A percentile compares a stretch with the other conserved stretches of the same genome.
Evolutionary conservation across 1,140 invertebrate species (phyloP).

Genomic region (Neomicropteryx cornuta): DNA sequence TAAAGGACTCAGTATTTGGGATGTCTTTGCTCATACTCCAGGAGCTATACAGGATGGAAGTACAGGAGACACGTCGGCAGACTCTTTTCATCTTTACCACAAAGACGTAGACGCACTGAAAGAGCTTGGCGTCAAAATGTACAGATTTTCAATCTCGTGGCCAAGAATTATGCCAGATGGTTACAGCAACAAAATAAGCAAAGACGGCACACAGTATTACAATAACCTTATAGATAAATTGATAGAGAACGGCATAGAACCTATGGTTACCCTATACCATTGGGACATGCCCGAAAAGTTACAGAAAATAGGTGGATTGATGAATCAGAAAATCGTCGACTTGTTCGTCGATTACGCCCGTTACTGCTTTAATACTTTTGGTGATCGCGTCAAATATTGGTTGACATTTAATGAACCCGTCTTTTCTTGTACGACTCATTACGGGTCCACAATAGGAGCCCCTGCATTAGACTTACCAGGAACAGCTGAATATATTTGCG

Average conservation of each 20-base stretch:
- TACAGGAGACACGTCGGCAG: constrained; percentile 32
- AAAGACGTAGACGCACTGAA: constrained; percentile 33
- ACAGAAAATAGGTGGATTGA: constrained; percentile 51
- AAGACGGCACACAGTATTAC: constrained; percentile 47
- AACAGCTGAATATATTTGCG: constrained; percentile 41
- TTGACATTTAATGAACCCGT: constrained; percentile 59
- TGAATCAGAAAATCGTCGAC: constrained; percentile 44
- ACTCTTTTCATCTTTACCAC: constrained; percentile 28
- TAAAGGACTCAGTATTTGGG: constrained; percentile 47
- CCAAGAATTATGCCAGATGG: constrained; percentile 48
- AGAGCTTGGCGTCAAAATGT: constrained; percentile 37
- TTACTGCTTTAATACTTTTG: constrained; percentile 44
- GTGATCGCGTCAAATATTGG: constrained; percentile 50
- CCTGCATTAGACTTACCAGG: constrained; percentile 37
- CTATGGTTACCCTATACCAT: constrained; percentile 52
- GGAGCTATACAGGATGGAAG: constrained; percentile 36
- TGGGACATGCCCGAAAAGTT: constrained; percentile 51
- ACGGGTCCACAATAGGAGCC: constrained; percentile 37
- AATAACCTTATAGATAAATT: constrained; percentile 48
- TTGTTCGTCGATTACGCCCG: constrained; percentile 49
- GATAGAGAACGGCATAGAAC: constrained; percentile 31
- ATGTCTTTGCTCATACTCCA: constrained; percentile 35
- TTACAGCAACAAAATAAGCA: constrained; percentile 39
- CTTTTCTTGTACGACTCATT: constrained; percentile 44
- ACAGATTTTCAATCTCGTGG: constrained; percentile 59